These are phyloP conservation scores for Phaenicophaeus curvirostris DNA, from an alignment of 2,797 vertebrate species.

Conservation along the genomic window DNA sequence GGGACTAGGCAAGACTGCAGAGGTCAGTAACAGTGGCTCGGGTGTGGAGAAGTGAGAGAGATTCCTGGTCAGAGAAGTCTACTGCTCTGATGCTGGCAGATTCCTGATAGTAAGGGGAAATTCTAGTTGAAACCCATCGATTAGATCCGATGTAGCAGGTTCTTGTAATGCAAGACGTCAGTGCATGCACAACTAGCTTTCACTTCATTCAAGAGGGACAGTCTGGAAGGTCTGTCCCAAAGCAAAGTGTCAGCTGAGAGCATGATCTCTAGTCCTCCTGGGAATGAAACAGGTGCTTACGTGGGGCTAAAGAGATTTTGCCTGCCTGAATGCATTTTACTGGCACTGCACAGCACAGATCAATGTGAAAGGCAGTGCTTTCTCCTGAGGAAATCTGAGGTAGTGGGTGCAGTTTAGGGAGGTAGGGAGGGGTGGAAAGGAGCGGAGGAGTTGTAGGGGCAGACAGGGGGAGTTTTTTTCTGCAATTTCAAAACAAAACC, in stretches of 20 bases:
- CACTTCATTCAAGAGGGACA: not conserved
- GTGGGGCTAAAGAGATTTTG: not conserved
- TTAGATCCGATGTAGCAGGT: fast-evolving
- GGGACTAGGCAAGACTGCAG: no score
- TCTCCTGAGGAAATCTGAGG: not conserved
- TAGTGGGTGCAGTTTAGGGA: no score
- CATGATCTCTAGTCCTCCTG: no score
- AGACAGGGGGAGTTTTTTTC: no score
- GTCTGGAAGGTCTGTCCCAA: not conserved
- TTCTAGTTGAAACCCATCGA: not conserved
- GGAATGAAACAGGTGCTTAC: not conserved
- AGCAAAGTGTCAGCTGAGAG: not conserved
- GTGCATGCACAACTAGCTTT: fast-evolving
- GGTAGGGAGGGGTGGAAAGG: not conserved
- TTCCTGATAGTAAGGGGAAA: not conserved
- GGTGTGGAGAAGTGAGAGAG: fast-evolving
- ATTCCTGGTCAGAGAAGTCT: no score
- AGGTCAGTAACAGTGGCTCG: no score
- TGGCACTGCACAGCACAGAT: no score
- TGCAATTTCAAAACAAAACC: not conserved
- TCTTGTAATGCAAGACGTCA: not conserved
- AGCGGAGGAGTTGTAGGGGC: not conserved
- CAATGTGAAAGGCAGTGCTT: not conserved
- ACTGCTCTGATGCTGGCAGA: not conserved
- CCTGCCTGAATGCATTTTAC: not conserved